A percentile compares a stretch with the other conserved stretches of the same genome.
Conservation (phyloP, 2,888 invertebrate species). For the Brachyptera putata region DNA sequence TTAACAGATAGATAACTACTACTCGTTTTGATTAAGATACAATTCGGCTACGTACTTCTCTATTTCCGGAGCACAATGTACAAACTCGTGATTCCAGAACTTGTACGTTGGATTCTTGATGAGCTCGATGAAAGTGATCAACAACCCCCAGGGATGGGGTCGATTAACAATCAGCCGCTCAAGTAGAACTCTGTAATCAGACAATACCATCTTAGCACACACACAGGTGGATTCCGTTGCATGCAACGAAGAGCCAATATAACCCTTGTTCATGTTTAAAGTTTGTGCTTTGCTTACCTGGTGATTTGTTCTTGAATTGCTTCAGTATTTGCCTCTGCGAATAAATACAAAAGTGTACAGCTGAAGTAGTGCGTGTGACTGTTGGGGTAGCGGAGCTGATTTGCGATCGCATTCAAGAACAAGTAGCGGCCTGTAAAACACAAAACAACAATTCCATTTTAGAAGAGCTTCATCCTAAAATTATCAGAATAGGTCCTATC, state of each 20-base stretch:
- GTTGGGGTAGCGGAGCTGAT: slow-evolving; percentile 98
- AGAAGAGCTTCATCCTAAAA: too few species aligned
- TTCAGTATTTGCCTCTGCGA: slow-evolving; percentile 95
- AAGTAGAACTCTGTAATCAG: slow-evolving; percentile 68
- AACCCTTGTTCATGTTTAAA: too few species aligned
- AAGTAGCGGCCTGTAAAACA: slow-evolving; percentile 64
- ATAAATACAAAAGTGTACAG: slow-evolving; percentile 92
- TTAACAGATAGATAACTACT: too few species aligned
- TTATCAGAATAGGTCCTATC: too few species aligned
- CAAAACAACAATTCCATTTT: background rate
- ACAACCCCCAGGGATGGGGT: slow-evolving; percentile 98
- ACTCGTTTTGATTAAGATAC: too few species aligned
- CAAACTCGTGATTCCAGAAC: slow-evolving; percentile 99
- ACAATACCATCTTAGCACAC: background rate
- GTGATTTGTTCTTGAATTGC: slow-evolving; percentile 99
- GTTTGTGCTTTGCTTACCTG: too few species aligned
- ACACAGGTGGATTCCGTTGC: too few species aligned
- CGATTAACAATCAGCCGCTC: slow-evolving; percentile 97
- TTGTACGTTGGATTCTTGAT: slow-evolving; percentile 98
- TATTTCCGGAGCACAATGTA: slow-evolving; percentile 98
- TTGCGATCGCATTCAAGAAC: slow-evolving; percentile 97
- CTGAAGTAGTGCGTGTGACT: slow-evolving; percentile 99
- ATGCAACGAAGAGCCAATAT: background rate
- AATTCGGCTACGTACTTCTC: slow-evolving; percentile 89
- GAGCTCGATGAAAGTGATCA: slow-evolving; percentile 98